These are phyloP conservation scores for Lucinisca nassula DNA, from an alignment of 2,888 invertebrate genomes.

Conservation along the genomic window DNA sequence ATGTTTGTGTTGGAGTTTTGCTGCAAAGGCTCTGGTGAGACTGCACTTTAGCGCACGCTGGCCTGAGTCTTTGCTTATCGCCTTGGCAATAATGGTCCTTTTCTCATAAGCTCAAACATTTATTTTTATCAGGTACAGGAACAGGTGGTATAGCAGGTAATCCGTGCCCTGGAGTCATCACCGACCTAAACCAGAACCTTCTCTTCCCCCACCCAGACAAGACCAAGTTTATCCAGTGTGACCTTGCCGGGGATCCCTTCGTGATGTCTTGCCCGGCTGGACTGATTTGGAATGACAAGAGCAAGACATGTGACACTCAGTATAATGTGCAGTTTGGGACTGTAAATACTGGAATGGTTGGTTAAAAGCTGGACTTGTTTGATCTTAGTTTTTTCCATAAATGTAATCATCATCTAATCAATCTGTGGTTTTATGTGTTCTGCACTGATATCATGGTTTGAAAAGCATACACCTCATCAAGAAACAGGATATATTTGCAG, in stretches of 20 bases:
- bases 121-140: conserved; percentile 23
- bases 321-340: conserved; percentile 16
- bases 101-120: too few species aligned
- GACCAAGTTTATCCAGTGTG: conserved; percentile 80
- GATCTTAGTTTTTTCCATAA: too few species aligned
- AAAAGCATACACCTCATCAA: too few species aligned
- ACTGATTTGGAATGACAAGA: conserved; percentile 76
- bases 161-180: conserved; percentile 49
- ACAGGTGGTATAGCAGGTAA: conserved; percentile 12
- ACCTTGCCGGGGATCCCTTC: conserved; percentile 75
- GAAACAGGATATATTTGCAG: too few species aligned
- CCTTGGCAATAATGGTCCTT: too few species aligned
- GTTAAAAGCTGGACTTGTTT: not conserved
- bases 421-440: too few species aligned
- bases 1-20: too few species aligned
- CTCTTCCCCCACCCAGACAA: conserved; percentile 78
- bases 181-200: conserved; percentile 18
- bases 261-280: conserved; percentile 75
- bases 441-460: too few species aligned
- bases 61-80: too few species aligned
- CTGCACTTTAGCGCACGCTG: too few species aligned
- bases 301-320: conserved; percentile 73
- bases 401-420: too few species aligned
- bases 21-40: too few species aligned
- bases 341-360: not conserved